Conservation (phyloP, 2,797 vertebrate genomes). For the Spatula clypeata region DNA sequence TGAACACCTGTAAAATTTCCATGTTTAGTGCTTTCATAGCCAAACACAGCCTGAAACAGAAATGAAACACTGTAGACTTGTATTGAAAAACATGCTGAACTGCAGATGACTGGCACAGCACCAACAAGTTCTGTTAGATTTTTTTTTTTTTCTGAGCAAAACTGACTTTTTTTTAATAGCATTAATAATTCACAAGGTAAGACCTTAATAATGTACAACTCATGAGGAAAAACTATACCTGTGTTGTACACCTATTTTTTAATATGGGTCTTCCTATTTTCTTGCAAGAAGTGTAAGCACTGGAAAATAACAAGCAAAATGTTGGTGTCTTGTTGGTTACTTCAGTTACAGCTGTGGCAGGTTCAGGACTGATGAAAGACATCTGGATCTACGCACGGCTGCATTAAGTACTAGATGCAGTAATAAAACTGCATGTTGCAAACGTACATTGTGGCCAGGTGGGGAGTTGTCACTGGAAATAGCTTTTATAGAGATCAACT, state of each 20-base stretch:
- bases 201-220: neutral
- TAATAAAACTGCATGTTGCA: slow-evolving; percentile 28
- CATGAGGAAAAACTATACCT: neutral
- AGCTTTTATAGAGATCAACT: neutral
- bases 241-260: neutral
- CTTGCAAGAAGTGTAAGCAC: neutral
- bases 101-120: neutral
- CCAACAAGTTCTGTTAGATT: neutral
- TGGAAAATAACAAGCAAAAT: neutral
- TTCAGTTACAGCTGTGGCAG: neutral
- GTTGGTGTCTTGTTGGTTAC: neutral
- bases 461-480: neutral
- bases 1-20: slow-evolving; percentile 26
- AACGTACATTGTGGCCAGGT: neutral
- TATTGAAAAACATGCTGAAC: slow-evolving; percentile 16
- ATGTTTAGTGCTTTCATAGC: neutral
- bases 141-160: neutral
- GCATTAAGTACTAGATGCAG: neutral
- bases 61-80: slow-evolving; percentile 13
- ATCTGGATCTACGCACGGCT: neutral
- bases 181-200: slow-evolving; percentile 28
- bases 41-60: slow-evolving; percentile 22
- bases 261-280: neutral
- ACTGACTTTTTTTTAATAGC: neutral
- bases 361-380: slow-evolving; percentile 4